Conservation (phyloP, 2,797 vertebrate genomes). For the Siniperca scherzeri region DNA sequence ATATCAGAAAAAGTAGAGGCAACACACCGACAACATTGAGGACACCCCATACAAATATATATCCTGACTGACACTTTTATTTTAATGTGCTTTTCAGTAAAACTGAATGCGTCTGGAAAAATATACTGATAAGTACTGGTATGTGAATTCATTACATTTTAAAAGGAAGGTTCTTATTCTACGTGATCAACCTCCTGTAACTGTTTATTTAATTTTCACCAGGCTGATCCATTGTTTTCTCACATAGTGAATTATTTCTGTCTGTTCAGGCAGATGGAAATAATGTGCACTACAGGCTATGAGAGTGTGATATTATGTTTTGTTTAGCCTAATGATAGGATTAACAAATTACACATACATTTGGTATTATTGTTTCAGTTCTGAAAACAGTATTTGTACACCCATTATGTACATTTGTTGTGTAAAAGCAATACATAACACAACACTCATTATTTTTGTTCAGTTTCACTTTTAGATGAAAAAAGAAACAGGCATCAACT, state of each 20-base stretch:
- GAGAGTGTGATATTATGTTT: background rate
- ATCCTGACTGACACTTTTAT: background rate
- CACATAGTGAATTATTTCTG: background rate
- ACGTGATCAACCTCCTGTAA: no score
- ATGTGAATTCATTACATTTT: background rate
- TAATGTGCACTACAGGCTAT: background rate
- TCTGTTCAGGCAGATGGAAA: background rate
- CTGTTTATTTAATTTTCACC: background rate
- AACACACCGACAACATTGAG: background rate
- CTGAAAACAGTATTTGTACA: background rate
- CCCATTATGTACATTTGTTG: background rate
- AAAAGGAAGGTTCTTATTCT: background rate
- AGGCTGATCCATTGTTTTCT: background rate
- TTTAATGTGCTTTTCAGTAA: background rate
- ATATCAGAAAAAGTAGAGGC: background rate
- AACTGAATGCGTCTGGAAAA: background rate
- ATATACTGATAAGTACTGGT: background rate
- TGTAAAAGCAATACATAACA: background rate
- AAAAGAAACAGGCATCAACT: conserved; percentile 4
- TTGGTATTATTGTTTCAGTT: background rate
- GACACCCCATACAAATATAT: background rate
- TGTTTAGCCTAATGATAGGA: background rate
- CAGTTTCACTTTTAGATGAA: background rate
- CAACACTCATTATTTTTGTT: background rate
- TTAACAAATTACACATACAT: background rate